Conservation (phyloP, 2,113 vertebrate genomes). For the Halcyon senegalensis region DNA sequence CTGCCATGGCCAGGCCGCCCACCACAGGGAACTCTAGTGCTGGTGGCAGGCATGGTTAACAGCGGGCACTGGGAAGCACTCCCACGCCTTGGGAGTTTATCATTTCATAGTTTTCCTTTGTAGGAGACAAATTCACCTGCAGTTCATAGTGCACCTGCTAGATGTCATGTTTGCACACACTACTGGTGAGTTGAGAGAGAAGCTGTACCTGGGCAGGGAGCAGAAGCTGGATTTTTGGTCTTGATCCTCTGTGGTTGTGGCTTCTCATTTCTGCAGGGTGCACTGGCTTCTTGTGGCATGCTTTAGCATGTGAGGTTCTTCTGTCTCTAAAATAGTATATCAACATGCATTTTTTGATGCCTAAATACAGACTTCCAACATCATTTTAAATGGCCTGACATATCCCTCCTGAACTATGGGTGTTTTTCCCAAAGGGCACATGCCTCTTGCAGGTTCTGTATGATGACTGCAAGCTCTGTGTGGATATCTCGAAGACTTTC, state of each 20-base stretch:
- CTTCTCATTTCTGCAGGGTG: background rate
- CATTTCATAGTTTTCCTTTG: background rate
- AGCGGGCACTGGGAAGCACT: rapidly evolving
- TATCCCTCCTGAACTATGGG: background rate
- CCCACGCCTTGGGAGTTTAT: background rate
- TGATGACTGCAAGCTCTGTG: background rate
- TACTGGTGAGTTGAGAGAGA: background rate
- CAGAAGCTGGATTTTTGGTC: background rate
- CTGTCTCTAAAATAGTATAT: background rate
- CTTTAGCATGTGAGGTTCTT: background rate
- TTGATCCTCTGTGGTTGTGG: background rate
- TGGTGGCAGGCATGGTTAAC: background rate
- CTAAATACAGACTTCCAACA: background rate
- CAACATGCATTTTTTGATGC: background rate
- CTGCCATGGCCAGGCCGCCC: background rate
- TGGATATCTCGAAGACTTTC: background rate
- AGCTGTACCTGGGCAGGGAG: background rate
- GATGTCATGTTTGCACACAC: rapidly evolving
- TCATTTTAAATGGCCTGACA: background rate
- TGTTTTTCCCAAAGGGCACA: background rate
- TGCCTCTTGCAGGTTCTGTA: background rate
- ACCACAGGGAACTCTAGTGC: background rate
- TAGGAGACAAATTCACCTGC: background rate
- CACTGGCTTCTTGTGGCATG: background rate
- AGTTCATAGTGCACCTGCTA: background rate